Evolutionary conservation across 2,888 invertebrate genomes (phyloP).

Genomic region (Molanna angustata): DNA sequence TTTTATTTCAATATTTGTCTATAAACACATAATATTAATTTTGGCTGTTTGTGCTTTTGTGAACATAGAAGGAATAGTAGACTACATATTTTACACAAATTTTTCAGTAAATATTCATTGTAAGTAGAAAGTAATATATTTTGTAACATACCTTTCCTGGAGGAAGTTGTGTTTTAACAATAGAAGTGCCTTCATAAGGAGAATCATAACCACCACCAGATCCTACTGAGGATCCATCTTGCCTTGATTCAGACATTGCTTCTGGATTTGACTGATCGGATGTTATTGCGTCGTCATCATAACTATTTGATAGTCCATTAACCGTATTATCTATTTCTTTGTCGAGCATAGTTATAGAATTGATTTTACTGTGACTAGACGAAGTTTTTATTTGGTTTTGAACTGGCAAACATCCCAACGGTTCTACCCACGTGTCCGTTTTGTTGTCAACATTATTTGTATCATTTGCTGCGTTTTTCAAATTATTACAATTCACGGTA

Average conservation of each 20-base stretch:
- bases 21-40: neutral
- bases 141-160: constrained; percentile 66
- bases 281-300: constrained; percentile 47
- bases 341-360: constrained; percentile 39
- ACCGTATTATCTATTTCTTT: neutral
- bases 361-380: constrained; percentile 40
- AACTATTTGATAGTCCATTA: constrained; percentile 37
- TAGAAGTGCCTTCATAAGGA: constrained; percentile 57
- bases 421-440: constrained; percentile 40
- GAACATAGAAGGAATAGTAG: too few relatives aligned
- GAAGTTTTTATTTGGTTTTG: constrained; percentile 41
- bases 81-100: too few relatives aligned
- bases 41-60: too few relatives aligned
- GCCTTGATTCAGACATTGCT: constrained; percentile 38
- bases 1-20: too few relatives aligned
- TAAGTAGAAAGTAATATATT: too few relatives aligned
- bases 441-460: constrained; percentile 5
- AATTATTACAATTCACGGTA: constrained; percentile 11
- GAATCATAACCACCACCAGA: constrained; percentile 55
- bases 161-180: constrained; percentile 64
- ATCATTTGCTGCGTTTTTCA: neutral
- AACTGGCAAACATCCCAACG: constrained; percentile 50
- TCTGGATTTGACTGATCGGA: constrained; percentile 50
- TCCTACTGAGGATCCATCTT: constrained; percentile 43
- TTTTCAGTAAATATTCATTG: too few relatives aligned